Percentiles rank a stretch among this genome's conserved stretches.
Evolutionary conservation across 2,888 invertebrate species (phyloP).

Genomic region (Campoplex nolae): DNA sequence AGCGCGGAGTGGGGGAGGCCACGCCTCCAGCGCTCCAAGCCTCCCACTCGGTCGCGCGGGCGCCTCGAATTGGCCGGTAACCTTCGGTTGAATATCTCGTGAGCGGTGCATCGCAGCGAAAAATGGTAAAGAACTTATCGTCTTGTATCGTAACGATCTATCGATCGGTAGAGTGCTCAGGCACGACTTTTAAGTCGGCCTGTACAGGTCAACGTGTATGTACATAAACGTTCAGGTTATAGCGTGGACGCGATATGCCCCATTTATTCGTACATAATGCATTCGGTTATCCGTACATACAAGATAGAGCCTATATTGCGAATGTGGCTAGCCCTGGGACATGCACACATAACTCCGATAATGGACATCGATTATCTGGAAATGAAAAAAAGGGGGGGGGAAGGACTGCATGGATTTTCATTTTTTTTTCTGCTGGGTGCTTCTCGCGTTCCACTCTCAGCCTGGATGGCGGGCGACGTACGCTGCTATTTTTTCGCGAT

Average conservation of each 20-base stretch:
- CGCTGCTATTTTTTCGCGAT: conserved; percentile 1
- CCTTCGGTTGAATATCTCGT: neutral
- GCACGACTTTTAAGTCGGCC: neutral
- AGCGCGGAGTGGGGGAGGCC: neutral
- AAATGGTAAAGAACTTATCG: neutral
- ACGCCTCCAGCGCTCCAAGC: too few species aligned
- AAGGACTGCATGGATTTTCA: conserved; percentile 10
- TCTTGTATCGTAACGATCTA: neutral
- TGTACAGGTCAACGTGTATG: neutral
- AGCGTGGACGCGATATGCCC: conserved; percentile 59
- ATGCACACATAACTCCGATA: conserved; percentile 41
- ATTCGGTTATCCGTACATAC: conserved; percentile 50
- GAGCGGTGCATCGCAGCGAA: neutral
- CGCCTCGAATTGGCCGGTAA: neutral
- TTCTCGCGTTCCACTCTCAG: neutral
- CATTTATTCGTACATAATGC: conserved; percentile 64
- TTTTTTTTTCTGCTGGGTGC: neutral
- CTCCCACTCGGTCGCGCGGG: neutral
- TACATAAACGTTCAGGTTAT: conserved; percentile 24
- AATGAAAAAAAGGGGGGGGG: conserved; percentile 37
- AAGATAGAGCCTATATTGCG: neutral
- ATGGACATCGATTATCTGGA: conserved; percentile 62
- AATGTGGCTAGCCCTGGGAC: conserved; percentile 26
- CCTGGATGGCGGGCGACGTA: neutral
- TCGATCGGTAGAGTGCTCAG: neutral